Conservation (phyloP, 2,888 invertebrate species). For the Tortrix viridana region DNA sequence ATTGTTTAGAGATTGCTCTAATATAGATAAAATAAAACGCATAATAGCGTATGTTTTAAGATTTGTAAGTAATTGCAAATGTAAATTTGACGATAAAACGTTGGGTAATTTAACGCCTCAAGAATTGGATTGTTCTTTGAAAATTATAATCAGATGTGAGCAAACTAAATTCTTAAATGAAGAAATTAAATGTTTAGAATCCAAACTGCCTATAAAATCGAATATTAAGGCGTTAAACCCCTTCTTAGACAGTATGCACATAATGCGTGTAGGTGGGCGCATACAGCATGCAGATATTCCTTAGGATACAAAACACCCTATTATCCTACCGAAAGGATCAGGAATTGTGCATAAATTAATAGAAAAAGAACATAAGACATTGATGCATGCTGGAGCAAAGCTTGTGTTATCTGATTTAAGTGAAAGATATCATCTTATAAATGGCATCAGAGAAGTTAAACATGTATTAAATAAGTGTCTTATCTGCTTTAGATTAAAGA, state of each 20-base stretch:
- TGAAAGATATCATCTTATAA: not conserved
- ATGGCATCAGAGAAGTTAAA: not conserved
- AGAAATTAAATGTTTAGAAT: not conserved
- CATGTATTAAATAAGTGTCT: not conserved
- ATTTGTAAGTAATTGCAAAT: not conserved
- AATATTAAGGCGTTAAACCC: not conserved
- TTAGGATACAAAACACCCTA: too few species aligned
- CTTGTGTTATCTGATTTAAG: not conserved
- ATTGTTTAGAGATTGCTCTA: not conserved
- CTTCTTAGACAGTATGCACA: not conserved
- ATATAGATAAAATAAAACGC: not conserved
- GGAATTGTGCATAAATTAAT: conserved; percentile 2
- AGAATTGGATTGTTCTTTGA: conserved; percentile 7
- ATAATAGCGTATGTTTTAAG: not conserved
- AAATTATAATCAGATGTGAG: conserved; percentile 1
- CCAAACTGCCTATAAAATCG: not conserved
- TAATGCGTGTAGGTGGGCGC: not conserved
- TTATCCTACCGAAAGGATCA: not conserved
- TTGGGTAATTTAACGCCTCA: conserved; percentile 7
- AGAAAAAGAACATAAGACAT: not conserved
- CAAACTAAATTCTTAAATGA: not conserved
- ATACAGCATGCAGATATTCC: conserved; percentile 1
- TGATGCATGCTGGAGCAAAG: conserved; percentile 2
- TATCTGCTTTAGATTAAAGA: not conserved
- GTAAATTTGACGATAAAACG: not conserved